phyloP scores from a whole-genome alignment of 2,797 vertebrate species.

The Anguilla megastoma region DNA sequence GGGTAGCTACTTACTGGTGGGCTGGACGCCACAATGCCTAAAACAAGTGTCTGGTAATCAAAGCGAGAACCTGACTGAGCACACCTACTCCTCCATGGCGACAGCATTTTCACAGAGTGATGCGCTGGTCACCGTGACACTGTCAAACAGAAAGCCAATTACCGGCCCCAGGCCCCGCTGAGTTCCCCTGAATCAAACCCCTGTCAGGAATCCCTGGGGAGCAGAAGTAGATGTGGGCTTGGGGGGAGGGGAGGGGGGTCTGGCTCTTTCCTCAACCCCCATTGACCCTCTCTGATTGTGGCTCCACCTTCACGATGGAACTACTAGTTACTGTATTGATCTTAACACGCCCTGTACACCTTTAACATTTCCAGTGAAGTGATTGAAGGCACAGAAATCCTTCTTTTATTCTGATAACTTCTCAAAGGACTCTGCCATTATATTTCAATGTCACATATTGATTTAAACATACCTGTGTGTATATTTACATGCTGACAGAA shows the following conservation, averaged over 20 bases:
- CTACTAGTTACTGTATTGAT: neutral
- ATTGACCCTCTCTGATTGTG: neutral
- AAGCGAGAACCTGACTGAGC: conserved; percentile 8
- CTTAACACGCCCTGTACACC: neutral
- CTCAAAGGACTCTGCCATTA: neutral
- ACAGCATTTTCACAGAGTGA: neutral
- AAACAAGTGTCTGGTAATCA: conserved; percentile 18
- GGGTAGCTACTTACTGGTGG: neutral
- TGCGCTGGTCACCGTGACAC: neutral
- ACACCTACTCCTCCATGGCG: conserved; percentile 4
- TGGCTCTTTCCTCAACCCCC: neutral
- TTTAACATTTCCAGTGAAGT: neutral
- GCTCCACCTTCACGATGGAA: neutral
- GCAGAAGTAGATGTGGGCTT: neutral
- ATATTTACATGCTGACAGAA: neutral
- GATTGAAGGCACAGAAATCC: neutral
- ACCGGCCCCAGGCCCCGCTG: conserved; percentile 2
- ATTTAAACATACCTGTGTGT: neutral
- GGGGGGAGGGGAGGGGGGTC: neutral
- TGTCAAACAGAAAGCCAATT: neutral
- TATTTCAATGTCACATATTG: neutral
- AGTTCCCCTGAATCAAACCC: conserved; percentile 5
- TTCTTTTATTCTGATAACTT: neutral
- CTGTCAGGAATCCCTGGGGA: neutral
- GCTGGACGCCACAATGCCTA: neutral